phyloP scores from a whole-genome alignment of 2,113 vertebrate genomes.

The Panurus biarmicus region DNA sequence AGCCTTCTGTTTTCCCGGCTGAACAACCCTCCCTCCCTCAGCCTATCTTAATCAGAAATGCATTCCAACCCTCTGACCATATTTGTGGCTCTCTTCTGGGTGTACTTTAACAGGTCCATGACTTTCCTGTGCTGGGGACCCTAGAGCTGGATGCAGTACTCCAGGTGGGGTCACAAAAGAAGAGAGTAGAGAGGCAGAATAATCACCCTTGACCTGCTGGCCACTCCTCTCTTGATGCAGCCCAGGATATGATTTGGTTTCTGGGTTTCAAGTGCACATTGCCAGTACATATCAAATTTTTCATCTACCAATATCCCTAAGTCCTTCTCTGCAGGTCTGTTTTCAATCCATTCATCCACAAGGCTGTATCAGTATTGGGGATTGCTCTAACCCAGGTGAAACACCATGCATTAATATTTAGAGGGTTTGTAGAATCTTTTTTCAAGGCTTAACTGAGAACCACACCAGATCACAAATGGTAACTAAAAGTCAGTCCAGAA shows the following conservation, averaged over 20 bases:
- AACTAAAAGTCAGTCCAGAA: neutral
- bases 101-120: too few species aligned
- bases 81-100: neutral
- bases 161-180: neutral
- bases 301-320: neutral
- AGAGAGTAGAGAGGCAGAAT: neutral
- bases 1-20: too few species aligned
- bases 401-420: neutral
- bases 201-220: neutral
- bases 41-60: neutral
- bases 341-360: neutral
- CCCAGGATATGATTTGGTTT: neutral
- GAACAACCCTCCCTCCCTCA: neutral
- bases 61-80: neutral
- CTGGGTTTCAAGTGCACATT: neutral
- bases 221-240: neutral
- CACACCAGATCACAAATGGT: neutral
- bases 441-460: neutral
- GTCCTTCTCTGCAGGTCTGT: neutral
- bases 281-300: neutral
- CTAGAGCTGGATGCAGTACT: neutral
- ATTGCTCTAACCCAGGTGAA: neutral
- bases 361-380: neutral
- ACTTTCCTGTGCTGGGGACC: neutral
- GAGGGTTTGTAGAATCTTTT: neutral